Percentiles rank a stretch among this genome's conserved stretches.
These are phyloP conservation scores for Lordiphosa stackelbergi DNA, from an alignment of 1,140 invertebrate species.

Conservation along the genomic window DNA sequence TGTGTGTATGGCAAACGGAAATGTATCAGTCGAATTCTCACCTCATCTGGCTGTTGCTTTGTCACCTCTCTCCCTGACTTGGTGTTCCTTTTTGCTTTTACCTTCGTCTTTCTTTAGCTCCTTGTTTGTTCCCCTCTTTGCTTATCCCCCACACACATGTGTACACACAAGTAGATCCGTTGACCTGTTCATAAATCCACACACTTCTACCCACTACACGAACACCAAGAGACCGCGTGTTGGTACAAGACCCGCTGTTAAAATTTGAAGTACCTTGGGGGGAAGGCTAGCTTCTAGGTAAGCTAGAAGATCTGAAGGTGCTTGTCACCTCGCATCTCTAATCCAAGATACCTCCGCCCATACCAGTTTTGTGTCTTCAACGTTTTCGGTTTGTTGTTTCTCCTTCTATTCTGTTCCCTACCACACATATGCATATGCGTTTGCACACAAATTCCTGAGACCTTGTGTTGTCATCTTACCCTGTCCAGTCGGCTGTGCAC, in stretches of 20 bases:
- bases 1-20: slow-evolving; percentile 1
- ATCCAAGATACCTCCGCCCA: too few species aligned
- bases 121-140: slow-evolving; percentile 44
- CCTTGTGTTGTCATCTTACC: too few species aligned
- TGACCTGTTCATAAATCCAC: slow-evolving; percentile 47
- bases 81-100: slow-evolving; percentile 4
- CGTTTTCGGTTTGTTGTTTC: slow-evolving; percentile 1
- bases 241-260: too few species aligned
- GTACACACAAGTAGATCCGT: slow-evolving; percentile 24
- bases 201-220: slow-evolving; percentile 20
- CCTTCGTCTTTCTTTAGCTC: slow-evolving; percentile 15
- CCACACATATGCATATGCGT: too few species aligned
- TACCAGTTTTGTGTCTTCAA: slow-evolving; percentile 7
- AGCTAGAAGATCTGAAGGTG: too few species aligned
- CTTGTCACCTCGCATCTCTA: too few species aligned
- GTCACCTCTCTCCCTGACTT: background rate
- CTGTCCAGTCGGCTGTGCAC: slow-evolving; percentile 36
- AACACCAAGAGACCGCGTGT: too few species aligned
- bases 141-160: slow-evolving; percentile 23
- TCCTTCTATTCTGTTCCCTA: too few species aligned
- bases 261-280: too few species aligned
- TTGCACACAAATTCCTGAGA: too few species aligned
- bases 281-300: too few species aligned
- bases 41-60: slow-evolving; percentile 4
- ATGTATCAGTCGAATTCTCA: slow-evolving; percentile 11